A percentile compares a stretch with the other conserved stretches of the same genome.
phyloP scores from a whole-genome alignment of 1,140 invertebrate species.

The Drosophila pseudoobscura region DNA sequence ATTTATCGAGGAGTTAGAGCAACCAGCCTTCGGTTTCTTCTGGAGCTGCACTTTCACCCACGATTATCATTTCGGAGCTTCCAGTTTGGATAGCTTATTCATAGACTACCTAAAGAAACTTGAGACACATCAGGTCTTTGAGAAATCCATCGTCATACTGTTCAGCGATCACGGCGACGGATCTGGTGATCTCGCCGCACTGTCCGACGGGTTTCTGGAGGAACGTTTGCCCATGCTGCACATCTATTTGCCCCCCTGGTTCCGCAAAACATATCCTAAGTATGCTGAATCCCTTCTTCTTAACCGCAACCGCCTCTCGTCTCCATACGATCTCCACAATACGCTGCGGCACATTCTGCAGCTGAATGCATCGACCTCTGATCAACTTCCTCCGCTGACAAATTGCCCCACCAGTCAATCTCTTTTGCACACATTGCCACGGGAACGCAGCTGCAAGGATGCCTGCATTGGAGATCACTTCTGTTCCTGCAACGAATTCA shows the following conservation, averaged over 20 bases:
- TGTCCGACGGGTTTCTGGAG: conserved; percentile 90
- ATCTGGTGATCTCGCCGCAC: conserved; percentile 89
- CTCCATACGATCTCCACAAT: conserved; percentile 92
- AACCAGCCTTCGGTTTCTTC: conserved; percentile 89
- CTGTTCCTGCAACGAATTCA: conserved; percentile 88
- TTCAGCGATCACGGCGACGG: conserved; percentile 96
- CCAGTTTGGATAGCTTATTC: conserved; percentile 86
- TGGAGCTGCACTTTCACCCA: conserved; percentile 91
- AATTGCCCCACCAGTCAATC: conserved; percentile 86
- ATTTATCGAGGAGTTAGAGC: conserved; percentile 34
- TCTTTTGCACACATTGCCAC: conserved; percentile 87
- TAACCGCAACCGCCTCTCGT: conserved; percentile 90
- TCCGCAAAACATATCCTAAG: conserved; percentile 86
- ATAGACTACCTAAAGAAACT: conserved; percentile 84
- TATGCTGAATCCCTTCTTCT: conserved; percentile 87
- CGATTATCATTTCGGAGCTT: conserved; percentile 88
- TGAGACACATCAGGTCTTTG: conserved; percentile 73
- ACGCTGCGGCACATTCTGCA: conserved; percentile 84
- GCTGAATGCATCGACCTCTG: conserved; percentile 24
- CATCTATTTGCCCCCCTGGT: conserved; percentile 90
- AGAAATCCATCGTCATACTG: conserved; percentile 89
- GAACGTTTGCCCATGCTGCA: conserved; percentile 94
- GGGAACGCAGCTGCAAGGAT: conserved; percentile 87
- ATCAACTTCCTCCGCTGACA: not conserved
- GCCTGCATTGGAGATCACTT: conserved; percentile 89